Percentiles rank a stretch among this genome's conserved stretches.
Evolutionary conservation across 2,797 vertebrate genomes (phyloP).

Genomic region (Darevskia mixta): DNA sequence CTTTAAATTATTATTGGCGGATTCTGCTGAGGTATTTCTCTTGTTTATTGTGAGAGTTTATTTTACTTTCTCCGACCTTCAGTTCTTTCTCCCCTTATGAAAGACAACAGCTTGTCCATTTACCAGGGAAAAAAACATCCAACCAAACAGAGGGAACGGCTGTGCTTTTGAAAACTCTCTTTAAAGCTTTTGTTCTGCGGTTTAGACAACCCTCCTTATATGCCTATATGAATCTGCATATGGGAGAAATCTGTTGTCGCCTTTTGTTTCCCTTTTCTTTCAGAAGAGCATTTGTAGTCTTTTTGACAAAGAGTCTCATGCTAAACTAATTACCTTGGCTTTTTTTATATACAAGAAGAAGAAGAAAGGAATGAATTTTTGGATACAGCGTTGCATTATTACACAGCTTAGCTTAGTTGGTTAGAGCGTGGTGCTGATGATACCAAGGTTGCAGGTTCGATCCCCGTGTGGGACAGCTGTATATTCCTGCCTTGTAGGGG

Average conservation of each 20-base stretch:
- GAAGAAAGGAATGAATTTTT: slow-evolving; percentile 20
- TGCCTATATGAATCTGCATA: slow-evolving; percentile 27
- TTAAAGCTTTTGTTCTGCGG: slow-evolving; percentile 68
- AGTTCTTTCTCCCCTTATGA: slow-evolving; percentile 51
- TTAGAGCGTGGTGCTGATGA: no score
- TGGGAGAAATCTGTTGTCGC: slow-evolving; percentile 21
- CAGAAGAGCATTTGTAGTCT: slow-evolving; percentile 62
- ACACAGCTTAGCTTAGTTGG: no score
- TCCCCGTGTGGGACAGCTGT: no score
- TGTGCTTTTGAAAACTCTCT: slow-evolving; percentile 62
- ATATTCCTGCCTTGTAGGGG: no score
- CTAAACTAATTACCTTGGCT: slow-evolving; percentile 62
- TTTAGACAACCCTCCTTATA: slow-evolving; percentile 21
- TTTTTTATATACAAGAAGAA: not conserved
- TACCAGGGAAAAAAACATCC: slow-evolving; percentile 68
- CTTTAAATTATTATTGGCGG: slow-evolving; percentile 61
- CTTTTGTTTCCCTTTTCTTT: slow-evolving; percentile 57
- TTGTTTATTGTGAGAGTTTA: slow-evolving; percentile 62
- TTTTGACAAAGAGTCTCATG: slow-evolving; percentile 48
- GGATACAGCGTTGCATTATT: no score
- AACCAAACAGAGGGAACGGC: slow-evolving; percentile 59
- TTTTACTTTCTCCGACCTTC: slow-evolving; percentile 25
- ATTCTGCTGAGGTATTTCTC: slow-evolving; percentile 58
- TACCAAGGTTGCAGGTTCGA: no score
- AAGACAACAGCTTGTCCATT: slow-evolving; percentile 74